Base-by-base conservation (phyloP, 2,888 invertebrate genomes). In the Teleiodes luculella region DNA sequence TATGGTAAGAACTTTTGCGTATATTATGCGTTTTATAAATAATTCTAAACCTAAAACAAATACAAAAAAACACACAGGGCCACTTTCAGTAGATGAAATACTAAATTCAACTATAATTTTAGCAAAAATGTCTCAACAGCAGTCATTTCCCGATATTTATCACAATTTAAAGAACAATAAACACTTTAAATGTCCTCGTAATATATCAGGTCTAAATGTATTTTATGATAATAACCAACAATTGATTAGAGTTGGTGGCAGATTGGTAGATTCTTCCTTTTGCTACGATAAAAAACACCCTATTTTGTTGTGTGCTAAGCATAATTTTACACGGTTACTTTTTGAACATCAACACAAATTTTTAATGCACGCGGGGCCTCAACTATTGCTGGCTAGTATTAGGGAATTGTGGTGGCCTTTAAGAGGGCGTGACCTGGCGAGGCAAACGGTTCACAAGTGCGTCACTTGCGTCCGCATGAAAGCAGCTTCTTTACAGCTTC, bases 351-450 rank as follows among this genome's bases (percentile, higher is more conserved):
- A 50, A 37, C 50, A 50, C n/a, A 28, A 28, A 13, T 4, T 39
- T 13, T 18, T 49, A 5, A n/a, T 54, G 11, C 54, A 54, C 28
- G 52, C 52, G 5, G 52, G 47, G 1, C 55, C 55, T 1, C 52
- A 55, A 28, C 7, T 41, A 30, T 14, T 56, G 1, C 20, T 56
- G 8, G 37, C 30, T 20, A 16, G 24, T 7, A 43, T 56, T 36
- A 41, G 50, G 20, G 51, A 53, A 3, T 30, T 5, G 1, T 56
- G 53, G 52, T 56, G 63, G 61, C 61, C 60, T 3, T 11, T 61
- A 14, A 56, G 56, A 7, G 60, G 60, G 8, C 47, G 60, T 8
- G 51, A 59, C 20, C 39, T 64, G 5, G 62, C 60, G 8, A 46
- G 54, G 20, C 36, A 55, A 8, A 48, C 54, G 4, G 54, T 54